Base-by-base conservation (phyloP, 2,113 vertebrate species). In the Neotoma lepida region DNA sequence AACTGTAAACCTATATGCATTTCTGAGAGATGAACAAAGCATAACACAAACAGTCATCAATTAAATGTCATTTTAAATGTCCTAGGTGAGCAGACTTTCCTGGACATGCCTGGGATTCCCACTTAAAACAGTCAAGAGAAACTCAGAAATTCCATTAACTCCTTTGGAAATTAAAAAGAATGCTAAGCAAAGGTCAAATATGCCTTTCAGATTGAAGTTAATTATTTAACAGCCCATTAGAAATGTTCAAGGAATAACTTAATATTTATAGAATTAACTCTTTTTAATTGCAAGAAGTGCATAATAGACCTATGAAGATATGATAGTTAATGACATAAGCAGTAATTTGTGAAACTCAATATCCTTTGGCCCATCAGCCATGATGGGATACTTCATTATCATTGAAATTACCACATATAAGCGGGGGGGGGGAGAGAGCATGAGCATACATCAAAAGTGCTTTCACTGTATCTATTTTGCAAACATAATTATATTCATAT, bases 261-360 rank as follows among this genome's bases (percentile, higher is more conserved):
- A 95, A 82, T 90, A 90, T 94, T 97, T 61, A 77, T 78, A 92
- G 35, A 94, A 80, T 87, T 93, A 91, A 71, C 20, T 41, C 14
- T 86, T 88, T 93, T 86, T 87, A 96, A 95, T 93, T 96, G 89
- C 70, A 30, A 33, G 84, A 86, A 93, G 12, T 74, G 35, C 35
- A 77, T 68, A 81, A 86, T 0, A 91, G 35, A 92, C 94, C 87
- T 94, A 88, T 0, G 90, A 85, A 64, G 5, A 33, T 71, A 12
- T 44, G 86, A 74, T 86, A 80, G 24, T 49, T 80, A 9, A 95
- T 84, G 71, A 54, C 41, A 89, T 90, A 93, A 76, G 70, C 14
- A 93, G 35, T 64, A 86, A 88, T 58, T 77, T n/a, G 6, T 78
- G 41, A 93, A 89, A 18, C 26, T 86, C 70, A 94, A 61, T 64